A percentile compares a stretch with the other conserved stretches of the same genome.
These are phyloP conservation scores for Aphodius granarius DNA, from an alignment of 2,888 invertebrate genomes.

Conservation along the genomic window DNA sequence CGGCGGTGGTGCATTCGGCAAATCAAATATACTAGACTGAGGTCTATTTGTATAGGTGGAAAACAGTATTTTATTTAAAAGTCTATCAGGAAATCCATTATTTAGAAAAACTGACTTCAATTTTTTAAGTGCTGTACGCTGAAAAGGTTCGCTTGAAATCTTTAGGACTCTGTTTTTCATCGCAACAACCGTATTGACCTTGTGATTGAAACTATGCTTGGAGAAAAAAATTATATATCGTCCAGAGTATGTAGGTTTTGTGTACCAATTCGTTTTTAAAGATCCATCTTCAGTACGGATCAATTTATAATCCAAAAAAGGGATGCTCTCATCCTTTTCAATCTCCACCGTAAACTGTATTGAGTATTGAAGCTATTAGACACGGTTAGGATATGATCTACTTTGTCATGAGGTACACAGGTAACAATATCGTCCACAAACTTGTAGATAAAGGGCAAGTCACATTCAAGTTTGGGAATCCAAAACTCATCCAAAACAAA, in stretches of 20 bases:
- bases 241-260: constrained; percentile 4
- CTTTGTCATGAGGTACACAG: background rate
- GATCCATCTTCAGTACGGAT: background rate
- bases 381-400: background rate
- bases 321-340: background rate
- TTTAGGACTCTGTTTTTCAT: background rate
- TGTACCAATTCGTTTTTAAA: constrained; percentile 3
- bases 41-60: background rate
- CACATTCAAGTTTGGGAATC: no score
- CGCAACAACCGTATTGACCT: background rate
- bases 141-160: background rate
- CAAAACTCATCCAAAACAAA: background rate
- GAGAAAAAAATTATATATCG: constrained; percentile 3
- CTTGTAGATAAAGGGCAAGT: no score
- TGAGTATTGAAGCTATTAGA: constrained; percentile 1
- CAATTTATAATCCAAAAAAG: background rate
- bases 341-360: background rate
- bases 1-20: background rate
- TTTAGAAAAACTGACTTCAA: background rate
- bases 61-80: background rate
- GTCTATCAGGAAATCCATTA: background rate
- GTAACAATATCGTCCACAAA: no score
- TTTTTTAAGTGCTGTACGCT: background rate
- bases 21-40: background rate
- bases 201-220: background rate